Conservation (phyloP, 2,888 invertebrate genomes). For the Aromia moschata region DNA sequence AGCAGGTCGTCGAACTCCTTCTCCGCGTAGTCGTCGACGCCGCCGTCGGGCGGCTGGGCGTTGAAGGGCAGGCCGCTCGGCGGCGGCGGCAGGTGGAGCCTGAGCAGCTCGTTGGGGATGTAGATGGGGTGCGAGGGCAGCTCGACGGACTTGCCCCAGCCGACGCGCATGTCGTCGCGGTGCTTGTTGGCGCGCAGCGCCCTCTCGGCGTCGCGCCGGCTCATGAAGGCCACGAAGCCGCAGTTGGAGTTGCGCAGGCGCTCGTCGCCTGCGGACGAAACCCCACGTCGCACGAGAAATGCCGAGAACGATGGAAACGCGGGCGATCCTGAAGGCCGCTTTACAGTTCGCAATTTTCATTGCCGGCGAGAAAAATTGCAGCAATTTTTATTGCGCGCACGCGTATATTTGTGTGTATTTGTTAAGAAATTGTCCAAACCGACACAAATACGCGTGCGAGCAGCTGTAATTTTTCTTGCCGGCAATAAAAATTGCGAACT, state of each 20-base stretch:
- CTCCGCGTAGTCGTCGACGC: constrained; percentile 37
- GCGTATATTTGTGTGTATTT: no score
- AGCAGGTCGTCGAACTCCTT: constrained; percentile 36
- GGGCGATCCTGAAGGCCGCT: no score
- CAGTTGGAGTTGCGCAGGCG: constrained; percentile 76
- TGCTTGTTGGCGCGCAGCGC: constrained; percentile 86
- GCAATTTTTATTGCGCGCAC: no score
- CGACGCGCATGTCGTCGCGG: constrained; percentile 91
- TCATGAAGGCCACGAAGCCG: constrained; percentile 99
- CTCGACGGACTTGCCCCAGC: constrained; percentile 97
- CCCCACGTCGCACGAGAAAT: no score
- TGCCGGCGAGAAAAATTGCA: no score
- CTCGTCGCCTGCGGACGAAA: constrained; percentile 80
- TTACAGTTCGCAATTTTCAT: no score
- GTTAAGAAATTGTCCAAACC: no score
- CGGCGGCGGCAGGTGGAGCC: constrained; percentile 85
- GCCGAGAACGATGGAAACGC: no score
- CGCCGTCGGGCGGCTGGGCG: constrained; percentile 83
- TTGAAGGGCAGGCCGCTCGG: constrained; percentile 96
- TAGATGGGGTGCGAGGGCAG: constrained; percentile 95
- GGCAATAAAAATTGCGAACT: no score
- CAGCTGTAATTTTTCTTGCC: no score
- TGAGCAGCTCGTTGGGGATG: constrained; percentile 86
- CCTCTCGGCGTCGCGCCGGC: constrained; percentile 93
- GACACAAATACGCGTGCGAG: no score